These are phyloP conservation scores for Scalopus aquaticus DNA, from an alignment of 2,113 vertebrate species.

Conservation along the genomic window DNA sequence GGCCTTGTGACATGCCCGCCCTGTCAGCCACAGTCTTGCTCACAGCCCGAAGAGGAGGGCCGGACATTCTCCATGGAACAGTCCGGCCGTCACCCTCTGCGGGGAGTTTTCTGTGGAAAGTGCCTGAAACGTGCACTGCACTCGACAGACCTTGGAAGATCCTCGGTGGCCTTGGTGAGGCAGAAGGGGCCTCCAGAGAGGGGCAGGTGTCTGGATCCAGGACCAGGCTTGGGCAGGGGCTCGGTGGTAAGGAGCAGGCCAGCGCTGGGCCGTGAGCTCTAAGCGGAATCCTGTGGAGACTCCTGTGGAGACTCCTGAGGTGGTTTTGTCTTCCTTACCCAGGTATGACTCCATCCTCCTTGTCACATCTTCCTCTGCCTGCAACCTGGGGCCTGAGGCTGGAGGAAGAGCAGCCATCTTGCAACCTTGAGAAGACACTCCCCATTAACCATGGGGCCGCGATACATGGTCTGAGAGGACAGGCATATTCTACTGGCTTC, in stretches of 20 bases:
- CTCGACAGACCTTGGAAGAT: background rate
- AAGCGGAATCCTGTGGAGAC: background rate
- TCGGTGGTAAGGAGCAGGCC: too few species aligned
- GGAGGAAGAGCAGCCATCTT: background rate
- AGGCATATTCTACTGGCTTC: background rate
- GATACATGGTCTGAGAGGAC: background rate
- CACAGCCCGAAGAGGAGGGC: background rate
- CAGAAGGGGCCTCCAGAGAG: background rate
- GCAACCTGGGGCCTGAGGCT: background rate
- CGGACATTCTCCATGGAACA: too few species aligned
- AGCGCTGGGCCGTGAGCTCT: background rate
- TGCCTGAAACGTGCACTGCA: background rate
- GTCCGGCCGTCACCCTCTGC: rapidly evolving
- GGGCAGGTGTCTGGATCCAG: background rate
- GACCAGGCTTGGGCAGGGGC: background rate
- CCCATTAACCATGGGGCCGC: too few species aligned
- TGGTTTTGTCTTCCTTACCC: background rate
- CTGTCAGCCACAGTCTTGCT: background rate
- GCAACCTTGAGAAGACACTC: background rate
- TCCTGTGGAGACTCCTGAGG: background rate
- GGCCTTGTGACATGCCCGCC: too few species aligned
- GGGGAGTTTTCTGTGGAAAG: background rate
- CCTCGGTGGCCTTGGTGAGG: background rate
- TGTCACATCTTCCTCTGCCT: background rate
- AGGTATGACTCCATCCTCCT: too few species aligned